Evolutionary conservation across 1,140 invertebrate genomes (phyloP), one percentile per base, ranked within the genome.

Genomic region (Danaus melanippus): DNA sequence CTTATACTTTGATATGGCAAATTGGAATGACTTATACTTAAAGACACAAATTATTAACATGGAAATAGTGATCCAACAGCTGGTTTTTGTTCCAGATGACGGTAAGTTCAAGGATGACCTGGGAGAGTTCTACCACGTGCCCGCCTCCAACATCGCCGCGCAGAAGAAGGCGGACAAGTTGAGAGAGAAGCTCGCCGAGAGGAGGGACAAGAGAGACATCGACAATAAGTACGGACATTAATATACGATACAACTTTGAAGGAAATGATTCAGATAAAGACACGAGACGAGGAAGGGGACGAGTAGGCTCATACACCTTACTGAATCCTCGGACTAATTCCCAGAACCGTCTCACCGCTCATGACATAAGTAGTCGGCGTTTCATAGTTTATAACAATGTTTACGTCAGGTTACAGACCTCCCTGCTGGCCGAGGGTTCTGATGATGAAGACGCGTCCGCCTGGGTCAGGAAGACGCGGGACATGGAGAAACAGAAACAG

Each of bases 121-220:
- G 76, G 94, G 95, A 48, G 95, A 97, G 75, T 97, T 97, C 89
- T 93, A 97, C 66, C 97, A 99, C 81, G 95, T 94, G 78, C 96
- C 97, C 10, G 95, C 97, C 7, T 88, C 90, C 66, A 98, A 97
- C 86, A 86, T 95, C 40, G 87, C 90, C 12, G 89, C 95, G 39
- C 93, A 95, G 68, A 90, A 91, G 42, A 89, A 92, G 64, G 90
- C 91, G 0, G 95, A 98, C 67, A 96, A 96, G 76, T 69, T 99
- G 1, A 91, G 92, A 44, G 93, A 96, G 60, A 97, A 94, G 75
- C 83, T 98, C 1, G 88, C 91, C 40, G 89, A 91, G 59, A 89
- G 91, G 50, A 93, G 93, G 70, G 93, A 97, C 71, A 97, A 95
- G 71, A 87, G 97, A 50, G 88, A 92, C 48, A 88, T 98, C 9